These are phyloP conservation scores for Acronicta alni DNA, from an alignment of 2,888 invertebrate genomes.

Conservation along the genomic window DNA sequence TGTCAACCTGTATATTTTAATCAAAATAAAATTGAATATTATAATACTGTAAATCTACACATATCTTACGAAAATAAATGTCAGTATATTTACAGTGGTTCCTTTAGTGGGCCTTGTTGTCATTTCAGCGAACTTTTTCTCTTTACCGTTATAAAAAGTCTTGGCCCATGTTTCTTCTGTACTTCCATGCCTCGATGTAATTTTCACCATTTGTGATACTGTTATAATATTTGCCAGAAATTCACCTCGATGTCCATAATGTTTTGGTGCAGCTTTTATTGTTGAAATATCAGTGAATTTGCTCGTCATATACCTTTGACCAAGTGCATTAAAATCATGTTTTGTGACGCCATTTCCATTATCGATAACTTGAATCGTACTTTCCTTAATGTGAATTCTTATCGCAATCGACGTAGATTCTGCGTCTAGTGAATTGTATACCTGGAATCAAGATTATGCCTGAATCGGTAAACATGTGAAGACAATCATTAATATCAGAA, in stretches of 20 bases:
- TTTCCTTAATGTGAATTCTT: constrained; percentile 89
- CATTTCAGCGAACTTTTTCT: constrained; percentile 67
- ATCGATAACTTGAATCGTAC: constrained; percentile 93
- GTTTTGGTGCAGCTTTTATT: constrained; percentile 84
- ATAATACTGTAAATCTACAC: neutral
- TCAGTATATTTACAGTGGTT: constrained; percentile 90
- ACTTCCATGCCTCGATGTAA: constrained; percentile 87
- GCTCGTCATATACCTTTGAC: constrained; percentile 90
- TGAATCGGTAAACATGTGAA: constrained; percentile 16
- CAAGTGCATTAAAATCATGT: constrained; percentile 88
- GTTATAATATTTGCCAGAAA: constrained; percentile 90
- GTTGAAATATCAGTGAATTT: constrained; percentile 89
- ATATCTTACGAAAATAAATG: neutral
- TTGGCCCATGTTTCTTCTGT: constrained; percentile 89
- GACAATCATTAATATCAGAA: neutral
- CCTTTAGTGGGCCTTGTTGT: constrained; percentile 90
- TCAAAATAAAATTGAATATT: neutral
- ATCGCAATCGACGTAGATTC: constrained; percentile 92
- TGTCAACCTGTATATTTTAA: constrained; percentile 84
- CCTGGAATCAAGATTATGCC: constrained; percentile 76
- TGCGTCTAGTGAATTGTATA: constrained; percentile 92
- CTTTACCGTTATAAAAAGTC: constrained; percentile 85
- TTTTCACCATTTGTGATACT: constrained; percentile 88
- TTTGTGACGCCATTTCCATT: constrained; percentile 92
- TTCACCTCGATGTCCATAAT: constrained; percentile 92